A percentile compares a stretch with the other conserved stretches of the same genome.
phyloP scores from a whole-genome alignment of 2,113 vertebrate genomes.

The Alethe castanea region DNA sequence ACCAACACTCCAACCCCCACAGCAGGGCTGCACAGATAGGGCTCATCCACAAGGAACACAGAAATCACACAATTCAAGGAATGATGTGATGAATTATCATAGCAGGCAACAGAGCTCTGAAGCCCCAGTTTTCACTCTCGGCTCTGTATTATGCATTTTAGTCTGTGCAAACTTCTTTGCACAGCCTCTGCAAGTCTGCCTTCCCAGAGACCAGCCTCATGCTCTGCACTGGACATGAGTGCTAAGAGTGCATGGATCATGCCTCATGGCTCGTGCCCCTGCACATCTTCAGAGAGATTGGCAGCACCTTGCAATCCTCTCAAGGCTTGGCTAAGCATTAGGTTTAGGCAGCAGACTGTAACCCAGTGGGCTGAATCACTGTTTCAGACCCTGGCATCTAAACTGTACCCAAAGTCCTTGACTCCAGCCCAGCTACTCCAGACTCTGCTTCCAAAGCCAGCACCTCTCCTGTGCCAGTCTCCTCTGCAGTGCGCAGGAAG shows the following conservation, averaged over 20 bases:
- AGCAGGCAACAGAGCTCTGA: background rate
- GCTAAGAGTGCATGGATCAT: background rate
- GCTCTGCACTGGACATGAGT: background rate
- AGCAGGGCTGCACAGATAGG: background rate
- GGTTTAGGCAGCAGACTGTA: background rate
- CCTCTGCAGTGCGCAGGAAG: rapidly evolving
- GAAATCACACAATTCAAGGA: background rate
- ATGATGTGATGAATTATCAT: background rate
- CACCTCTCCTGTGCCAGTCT: background rate
- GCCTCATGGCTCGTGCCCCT: rapidly evolving
- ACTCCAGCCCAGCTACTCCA: background rate
- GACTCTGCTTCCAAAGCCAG: background rate
- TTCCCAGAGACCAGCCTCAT: background rate
- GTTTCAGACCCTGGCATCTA: background rate
- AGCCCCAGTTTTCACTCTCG: background rate
- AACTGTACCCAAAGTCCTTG: background rate
- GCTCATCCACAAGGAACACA: background rate
- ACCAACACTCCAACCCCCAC: background rate
- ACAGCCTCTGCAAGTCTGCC: background rate
- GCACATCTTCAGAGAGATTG: background rate
- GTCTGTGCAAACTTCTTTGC: background rate
- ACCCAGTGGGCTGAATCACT: background rate
- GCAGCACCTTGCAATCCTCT: background rate
- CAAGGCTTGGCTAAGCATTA: background rate
- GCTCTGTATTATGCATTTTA: background rate